Conservation (phyloP, 2,888 invertebrate genomes). For the Cryptophagus acutangulus region DNA sequence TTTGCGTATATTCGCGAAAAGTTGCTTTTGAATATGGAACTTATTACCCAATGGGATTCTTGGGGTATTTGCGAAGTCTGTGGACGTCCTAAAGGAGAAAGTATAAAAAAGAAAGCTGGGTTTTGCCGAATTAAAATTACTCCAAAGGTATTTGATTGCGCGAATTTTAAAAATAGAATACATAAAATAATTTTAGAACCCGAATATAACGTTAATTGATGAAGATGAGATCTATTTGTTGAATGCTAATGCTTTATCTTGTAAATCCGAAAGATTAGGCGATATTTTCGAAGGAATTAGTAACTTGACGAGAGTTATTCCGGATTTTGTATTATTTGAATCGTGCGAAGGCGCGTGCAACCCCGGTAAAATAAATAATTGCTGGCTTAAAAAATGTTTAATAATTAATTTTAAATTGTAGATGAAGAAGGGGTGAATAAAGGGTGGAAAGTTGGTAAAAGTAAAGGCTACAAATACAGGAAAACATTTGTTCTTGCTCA, state of each 20-base stretch:
- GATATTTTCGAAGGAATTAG: slow-evolving; percentile 49
- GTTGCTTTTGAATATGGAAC: slow-evolving; percentile 46
- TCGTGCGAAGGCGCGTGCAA: slow-evolving; percentile 45
- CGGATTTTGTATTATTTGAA: slow-evolving; percentile 49
- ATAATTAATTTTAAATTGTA: slow-evolving; percentile 3
- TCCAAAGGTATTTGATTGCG: too few relatives aligned
- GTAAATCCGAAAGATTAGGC: slow-evolving; percentile 48
- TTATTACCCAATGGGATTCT: slow-evolving; percentile 51
- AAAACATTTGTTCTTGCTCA: slow-evolving; percentile 51
- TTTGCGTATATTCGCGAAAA: slow-evolving; percentile 45
- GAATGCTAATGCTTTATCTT: slow-evolving; percentile 43
- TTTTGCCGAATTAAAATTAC: slow-evolving; percentile 50
- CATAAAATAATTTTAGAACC: too few relatives aligned
- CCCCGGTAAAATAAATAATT: slow-evolving; percentile 29
- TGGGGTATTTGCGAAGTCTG: slow-evolving; percentile 55
- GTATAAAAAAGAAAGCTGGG: slow-evolving; percentile 47
- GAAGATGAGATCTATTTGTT: slow-evolving; percentile 26
- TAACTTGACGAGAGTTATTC: slow-evolving; percentile 48
- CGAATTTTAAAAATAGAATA: too few relatives aligned
- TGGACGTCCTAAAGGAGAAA: slow-evolving; percentile 42
- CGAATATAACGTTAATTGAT: not conserved
- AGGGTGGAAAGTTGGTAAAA: slow-evolving; percentile 48
- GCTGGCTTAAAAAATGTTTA: not conserved
- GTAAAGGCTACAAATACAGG: slow-evolving; percentile 48
- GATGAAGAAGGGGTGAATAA: slow-evolving; percentile 42